Evolutionary conservation across 2,113 vertebrate species (phyloP).

Genomic region (Miniopterus natalensis): DNA sequence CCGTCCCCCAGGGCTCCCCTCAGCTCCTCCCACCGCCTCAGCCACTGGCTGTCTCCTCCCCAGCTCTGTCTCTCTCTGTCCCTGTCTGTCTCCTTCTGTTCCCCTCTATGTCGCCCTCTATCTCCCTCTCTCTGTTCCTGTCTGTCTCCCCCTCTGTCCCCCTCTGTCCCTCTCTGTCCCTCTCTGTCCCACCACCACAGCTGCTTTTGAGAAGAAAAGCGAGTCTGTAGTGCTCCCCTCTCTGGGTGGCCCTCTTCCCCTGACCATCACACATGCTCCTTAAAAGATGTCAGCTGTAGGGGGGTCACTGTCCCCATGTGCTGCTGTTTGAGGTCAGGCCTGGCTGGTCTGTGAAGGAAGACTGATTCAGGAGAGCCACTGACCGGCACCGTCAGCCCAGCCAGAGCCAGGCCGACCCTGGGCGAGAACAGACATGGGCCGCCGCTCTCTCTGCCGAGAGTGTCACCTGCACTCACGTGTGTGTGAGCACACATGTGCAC

Average conservation of each 20-base stretch:
- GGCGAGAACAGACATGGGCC: background rate
- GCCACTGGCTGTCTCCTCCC: background rate
- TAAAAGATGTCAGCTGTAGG: too few species aligned
- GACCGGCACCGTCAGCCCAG: fast-evolving
- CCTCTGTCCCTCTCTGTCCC: background rate
- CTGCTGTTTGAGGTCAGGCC: fast-evolving
- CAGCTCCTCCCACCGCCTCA: too few species aligned
- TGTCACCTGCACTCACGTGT: background rate
- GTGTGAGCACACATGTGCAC: fast-evolving
- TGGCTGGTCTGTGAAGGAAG: too few species aligned
- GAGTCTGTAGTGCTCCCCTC: background rate
- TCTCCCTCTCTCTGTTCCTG: too few species aligned
- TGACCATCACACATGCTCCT: background rate
- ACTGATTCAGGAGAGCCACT: background rate
- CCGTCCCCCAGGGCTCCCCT: fast-evolving
- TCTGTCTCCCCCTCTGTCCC: background rate
- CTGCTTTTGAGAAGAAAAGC: background rate
- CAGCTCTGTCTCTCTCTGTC: background rate
- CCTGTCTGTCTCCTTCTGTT: too few species aligned
- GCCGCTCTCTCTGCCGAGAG: background rate
- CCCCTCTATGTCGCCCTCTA: background rate
- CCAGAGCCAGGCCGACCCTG: fast-evolving
- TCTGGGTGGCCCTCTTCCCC: background rate
- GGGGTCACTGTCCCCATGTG: background rate
- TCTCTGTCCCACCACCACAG: background rate